Evolutionary conservation across 1,140 invertebrate genomes (phyloP).

Genomic region (Drosophila erecta): DNA sequence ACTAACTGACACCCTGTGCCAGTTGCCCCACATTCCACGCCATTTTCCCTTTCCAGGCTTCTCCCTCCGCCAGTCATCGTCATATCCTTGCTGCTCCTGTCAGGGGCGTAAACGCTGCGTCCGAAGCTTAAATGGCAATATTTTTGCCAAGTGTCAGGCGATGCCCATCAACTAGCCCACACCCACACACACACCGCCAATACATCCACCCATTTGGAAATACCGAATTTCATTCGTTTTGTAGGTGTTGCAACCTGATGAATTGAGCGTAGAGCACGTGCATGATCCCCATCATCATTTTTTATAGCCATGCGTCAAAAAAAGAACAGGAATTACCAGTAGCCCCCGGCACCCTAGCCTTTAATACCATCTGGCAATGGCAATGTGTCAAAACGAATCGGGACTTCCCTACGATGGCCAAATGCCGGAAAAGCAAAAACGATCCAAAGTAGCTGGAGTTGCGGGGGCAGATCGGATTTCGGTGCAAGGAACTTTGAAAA

Average conservation of each 20-base stretch:
- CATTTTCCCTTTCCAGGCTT: constrained; percentile 12
- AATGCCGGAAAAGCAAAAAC: neutral
- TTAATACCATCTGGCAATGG: constrained; percentile 27
- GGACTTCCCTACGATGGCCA: constrained; percentile 21
- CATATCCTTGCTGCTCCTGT: constrained; percentile 55
- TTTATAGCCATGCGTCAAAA: constrained; percentile 79
- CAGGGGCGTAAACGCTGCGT: constrained; percentile 70
- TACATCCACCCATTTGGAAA: neutral
- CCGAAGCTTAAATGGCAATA: constrained; percentile 78
- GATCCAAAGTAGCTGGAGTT: neutral
- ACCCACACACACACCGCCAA: too few relatives aligned
- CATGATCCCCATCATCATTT: constrained; percentile 81
- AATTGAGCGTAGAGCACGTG: constrained; percentile 79
- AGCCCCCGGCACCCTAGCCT: neutral
- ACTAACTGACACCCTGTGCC: constrained; percentile 40
- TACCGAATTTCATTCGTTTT: constrained; percentile 24
- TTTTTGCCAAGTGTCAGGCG: constrained; percentile 71
- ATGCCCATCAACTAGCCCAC: constrained; percentile 60
- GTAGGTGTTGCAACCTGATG: constrained; percentile 75
- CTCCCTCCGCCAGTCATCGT: constrained; percentile 31
- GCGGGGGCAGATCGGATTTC: constrained; percentile 22
- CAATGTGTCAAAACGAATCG: constrained; percentile 78
- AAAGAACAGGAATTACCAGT: constrained; percentile 48
- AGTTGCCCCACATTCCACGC: neutral
- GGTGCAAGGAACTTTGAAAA: constrained; percentile 16